These are phyloP conservation scores for Thalpophila matura DNA, from an alignment of 2,888 invertebrate genomes.

Conservation along the genomic window DNA sequence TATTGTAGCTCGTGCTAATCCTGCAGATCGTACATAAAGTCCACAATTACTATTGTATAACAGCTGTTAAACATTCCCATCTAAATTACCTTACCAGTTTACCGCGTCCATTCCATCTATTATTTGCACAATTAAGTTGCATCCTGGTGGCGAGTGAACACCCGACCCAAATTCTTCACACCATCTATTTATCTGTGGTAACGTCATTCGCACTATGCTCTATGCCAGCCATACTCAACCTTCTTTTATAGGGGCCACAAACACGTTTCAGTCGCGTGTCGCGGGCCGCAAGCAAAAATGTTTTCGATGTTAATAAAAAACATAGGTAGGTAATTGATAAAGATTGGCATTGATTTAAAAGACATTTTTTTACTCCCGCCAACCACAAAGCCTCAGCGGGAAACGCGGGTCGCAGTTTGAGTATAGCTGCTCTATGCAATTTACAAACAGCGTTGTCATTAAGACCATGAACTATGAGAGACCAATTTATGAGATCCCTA, in stretches of 20 bases:
- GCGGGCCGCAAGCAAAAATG: no score
- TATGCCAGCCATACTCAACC: no score
- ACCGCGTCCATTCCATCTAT: slow-evolving; percentile 46
- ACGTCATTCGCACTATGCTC: slow-evolving; percentile 52
- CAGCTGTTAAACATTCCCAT: slow-evolving; percentile 39
- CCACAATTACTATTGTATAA: slow-evolving; percentile 38
- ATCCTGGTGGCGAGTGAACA: slow-evolving; percentile 69
- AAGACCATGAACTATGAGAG: slow-evolving; percentile 54
- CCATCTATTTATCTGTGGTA: slow-evolving; percentile 58
- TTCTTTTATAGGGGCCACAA: no score
- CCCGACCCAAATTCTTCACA: slow-evolving; percentile 69
- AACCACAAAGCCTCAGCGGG: no score
- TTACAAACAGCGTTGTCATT: slow-evolving; percentile 48
- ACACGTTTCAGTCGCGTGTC: no score
- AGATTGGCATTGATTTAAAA: no score
- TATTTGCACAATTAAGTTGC: slow-evolving; percentile 65
- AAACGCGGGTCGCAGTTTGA: no score
- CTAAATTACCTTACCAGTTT: slow-evolving; percentile 50
- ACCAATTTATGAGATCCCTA: slow-evolving; percentile 49
- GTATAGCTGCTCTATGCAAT: no score
- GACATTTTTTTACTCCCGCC: no score
- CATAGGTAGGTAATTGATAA: no score
- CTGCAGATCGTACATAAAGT: slow-evolving; percentile 1
- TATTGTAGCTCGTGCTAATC: not conserved
- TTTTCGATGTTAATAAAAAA: no score